Evolutionary conservation across 2,797 vertebrate species (phyloP).

Genomic region (Pipistrellus nathusii): DNA sequence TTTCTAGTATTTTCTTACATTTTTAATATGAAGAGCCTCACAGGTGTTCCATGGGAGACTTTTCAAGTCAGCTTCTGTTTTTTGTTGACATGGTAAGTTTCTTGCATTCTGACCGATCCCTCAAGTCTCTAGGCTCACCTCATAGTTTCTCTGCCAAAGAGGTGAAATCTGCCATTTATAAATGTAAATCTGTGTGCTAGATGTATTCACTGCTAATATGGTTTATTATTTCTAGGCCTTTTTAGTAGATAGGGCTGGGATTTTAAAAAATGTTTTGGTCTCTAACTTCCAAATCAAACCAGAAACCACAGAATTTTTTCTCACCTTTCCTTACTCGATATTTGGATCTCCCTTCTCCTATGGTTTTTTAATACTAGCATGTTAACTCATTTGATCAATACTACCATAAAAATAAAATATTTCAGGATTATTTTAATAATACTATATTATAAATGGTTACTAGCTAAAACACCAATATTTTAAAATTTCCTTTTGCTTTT

Average conservation of each 20-base stretch:
- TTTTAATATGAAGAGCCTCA: neutral
- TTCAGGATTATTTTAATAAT: neutral
- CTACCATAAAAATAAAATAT: too few species aligned
- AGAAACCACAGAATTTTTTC: neutral
- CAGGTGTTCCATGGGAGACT: too few species aligned
- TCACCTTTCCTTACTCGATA: neutral
- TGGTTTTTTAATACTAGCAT: too few species aligned
- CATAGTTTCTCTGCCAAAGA: neutral
- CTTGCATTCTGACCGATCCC: neutral
- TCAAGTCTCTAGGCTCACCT: neutral
- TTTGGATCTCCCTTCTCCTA: neutral
- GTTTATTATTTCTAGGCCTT: neutral
- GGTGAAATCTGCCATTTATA: neutral
- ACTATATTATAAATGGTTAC: neutral
- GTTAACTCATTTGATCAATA: neutral
- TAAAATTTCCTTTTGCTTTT: neutral
- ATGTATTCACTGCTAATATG: fast-evolving
- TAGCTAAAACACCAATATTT: neutral
- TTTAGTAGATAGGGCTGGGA: neutral
- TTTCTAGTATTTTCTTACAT: neutral
- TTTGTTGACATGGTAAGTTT: fast-evolving
- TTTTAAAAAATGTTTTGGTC: neutral
- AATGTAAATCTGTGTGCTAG: neutral
- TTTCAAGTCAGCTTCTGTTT: neutral
- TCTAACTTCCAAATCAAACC: neutral